phyloP scores from a whole-genome alignment of 2,888 invertebrate species.

The Calephelis perditalis region DNA sequence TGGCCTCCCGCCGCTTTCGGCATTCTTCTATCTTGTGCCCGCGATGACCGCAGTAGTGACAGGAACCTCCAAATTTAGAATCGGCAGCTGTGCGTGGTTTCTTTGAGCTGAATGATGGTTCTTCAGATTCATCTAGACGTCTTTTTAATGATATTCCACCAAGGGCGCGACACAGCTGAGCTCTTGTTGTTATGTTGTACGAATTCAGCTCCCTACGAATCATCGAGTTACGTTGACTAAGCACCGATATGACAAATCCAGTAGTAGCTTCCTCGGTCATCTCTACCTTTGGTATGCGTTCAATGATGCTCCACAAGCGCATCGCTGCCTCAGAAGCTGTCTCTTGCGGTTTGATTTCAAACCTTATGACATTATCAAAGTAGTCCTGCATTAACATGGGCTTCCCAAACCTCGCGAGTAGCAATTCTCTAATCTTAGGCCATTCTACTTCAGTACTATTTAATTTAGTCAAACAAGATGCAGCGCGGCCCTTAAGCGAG shows the following conservation, averaged over 20 bases:
- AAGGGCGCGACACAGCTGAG: constrained; percentile 22
- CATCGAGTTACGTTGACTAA: constrained; percentile 15
- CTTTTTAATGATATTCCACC: constrained; percentile 23
- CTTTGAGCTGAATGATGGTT: constrained; percentile 9
- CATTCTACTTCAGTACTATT: constrained; percentile 18
- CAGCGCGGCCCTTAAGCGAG: constrained; percentile 2
- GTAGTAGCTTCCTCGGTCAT: constrained; percentile 18
- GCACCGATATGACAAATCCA: constrained; percentile 20
- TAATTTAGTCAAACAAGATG: constrained; percentile 20
- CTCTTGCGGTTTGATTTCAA: constrained; percentile 23
- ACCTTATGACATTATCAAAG: constrained; percentile 22
- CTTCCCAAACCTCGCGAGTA: constrained; percentile 22
- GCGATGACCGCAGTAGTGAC: constrained; percentile 21
- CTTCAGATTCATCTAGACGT: constrained; percentile 13
- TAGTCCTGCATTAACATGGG: constrained; percentile 24
- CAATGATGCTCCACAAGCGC: constrained; percentile 20
- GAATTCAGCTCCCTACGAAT: constrained; percentile 23
- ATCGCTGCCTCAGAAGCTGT: constrained; percentile 21
- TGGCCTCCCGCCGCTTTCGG: constrained; percentile 16
- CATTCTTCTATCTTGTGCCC: constrained; percentile 25
- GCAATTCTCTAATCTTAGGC: constrained; percentile 18
- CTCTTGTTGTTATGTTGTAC: constrained; percentile 14
- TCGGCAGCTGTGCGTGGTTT: constrained; percentile 11
- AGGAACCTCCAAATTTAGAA: constrained; percentile 19
- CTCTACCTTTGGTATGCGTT: constrained; percentile 16